phyloP scores from a whole-genome alignment of 2,888 invertebrate genomes.

The Aethes cnicana region DNA sequence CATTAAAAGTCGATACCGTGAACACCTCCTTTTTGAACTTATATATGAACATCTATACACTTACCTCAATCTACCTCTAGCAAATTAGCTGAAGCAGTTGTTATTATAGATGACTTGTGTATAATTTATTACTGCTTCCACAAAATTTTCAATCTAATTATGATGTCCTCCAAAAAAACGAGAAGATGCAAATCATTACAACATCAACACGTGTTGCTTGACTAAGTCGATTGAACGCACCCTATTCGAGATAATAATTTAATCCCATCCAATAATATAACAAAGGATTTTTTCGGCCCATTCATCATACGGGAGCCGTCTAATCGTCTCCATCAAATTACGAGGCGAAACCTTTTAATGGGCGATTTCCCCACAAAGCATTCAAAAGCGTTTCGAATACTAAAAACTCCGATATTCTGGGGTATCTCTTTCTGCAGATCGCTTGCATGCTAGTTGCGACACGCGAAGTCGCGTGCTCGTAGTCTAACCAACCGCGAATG shows the following conservation, averaged over 20 bases:
- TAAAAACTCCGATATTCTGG: slow-evolving; percentile 24
- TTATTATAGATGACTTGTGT: too few relatives aligned
- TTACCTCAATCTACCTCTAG: too few relatives aligned
- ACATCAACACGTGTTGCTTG: too few relatives aligned
- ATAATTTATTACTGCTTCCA: too few relatives aligned
- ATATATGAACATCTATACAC: too few relatives aligned
- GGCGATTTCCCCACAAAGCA: slow-evolving; percentile 19
- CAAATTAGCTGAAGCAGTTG: too few relatives aligned
- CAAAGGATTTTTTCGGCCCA: slow-evolving; percentile 6
- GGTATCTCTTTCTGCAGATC: slow-evolving; percentile 28
- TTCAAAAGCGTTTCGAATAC: slow-evolving; percentile 18
- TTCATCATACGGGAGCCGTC: slow-evolving; percentile 12
- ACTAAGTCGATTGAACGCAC: too few relatives aligned
- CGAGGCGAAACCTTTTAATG: slow-evolving; percentile 18
- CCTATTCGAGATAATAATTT: slow-evolving; percentile 1
- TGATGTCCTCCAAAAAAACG: not conserved
- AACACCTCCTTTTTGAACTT: too few relatives aligned
- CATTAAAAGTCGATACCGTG: too few relatives aligned
- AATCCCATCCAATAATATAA: slow-evolving; percentile 3
- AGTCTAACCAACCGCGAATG: slow-evolving; percentile 31
- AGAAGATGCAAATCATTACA: not conserved
- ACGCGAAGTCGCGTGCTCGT: slow-evolving; percentile 35
- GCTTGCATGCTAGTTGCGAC: slow-evolving; percentile 31
- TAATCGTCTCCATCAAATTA: slow-evolving; percentile 11
- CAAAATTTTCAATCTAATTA: not conserved